A percentile compares a stretch with the other conserved stretches of the same genome.
These are phyloP conservation scores for Coronaproctus castanopsis DNA, from an alignment of 2,888 invertebrate species.

Conservation along the genomic window DNA sequence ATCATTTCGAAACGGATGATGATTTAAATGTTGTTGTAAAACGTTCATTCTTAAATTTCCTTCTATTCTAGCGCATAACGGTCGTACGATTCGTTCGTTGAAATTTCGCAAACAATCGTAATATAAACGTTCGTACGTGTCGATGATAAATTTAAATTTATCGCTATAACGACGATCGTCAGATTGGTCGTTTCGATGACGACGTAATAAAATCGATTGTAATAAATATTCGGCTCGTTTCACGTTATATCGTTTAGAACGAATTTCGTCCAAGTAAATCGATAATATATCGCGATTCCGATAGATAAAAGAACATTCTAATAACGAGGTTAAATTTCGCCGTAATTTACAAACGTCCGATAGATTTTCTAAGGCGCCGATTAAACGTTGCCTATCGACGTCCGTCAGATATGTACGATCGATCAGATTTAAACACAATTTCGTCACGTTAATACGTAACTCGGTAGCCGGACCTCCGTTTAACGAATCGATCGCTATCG, in stretches of 20 bases:
- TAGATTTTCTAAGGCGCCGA: neutral
- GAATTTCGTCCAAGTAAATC: constrained; percentile 49
- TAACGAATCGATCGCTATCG: constrained; percentile 46
- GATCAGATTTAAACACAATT: constrained; percentile 4
- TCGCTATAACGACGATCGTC: neutral
- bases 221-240: constrained; percentile 7
- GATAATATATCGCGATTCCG: constrained; percentile 56
- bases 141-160: too few relatives aligned
- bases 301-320: constrained; percentile 55
- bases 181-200: neutral
- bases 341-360: neutral
- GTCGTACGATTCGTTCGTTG: constrained; percentile 30
- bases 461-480: constrained; percentile 31
- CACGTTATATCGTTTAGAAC: constrained; percentile 22
- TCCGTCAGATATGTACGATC: constrained; percentile 3
- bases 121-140: neutral
- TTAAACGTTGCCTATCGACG: constrained; percentile 3
- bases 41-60: constrained; percentile 79
- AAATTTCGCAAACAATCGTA: neutral
- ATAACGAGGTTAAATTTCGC: constrained; percentile 33
- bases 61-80: constrained; percentile 70
- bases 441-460: neutral
- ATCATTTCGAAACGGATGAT: too few relatives aligned
- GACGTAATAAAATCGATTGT: neutral
- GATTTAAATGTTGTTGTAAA: constrained; percentile 71